Percentiles rank a stretch among this genome's conserved stretches.
phyloP scores from a whole-genome alignment of 2,888 invertebrate genomes.

The Cryptocheilus praepositus region DNA sequence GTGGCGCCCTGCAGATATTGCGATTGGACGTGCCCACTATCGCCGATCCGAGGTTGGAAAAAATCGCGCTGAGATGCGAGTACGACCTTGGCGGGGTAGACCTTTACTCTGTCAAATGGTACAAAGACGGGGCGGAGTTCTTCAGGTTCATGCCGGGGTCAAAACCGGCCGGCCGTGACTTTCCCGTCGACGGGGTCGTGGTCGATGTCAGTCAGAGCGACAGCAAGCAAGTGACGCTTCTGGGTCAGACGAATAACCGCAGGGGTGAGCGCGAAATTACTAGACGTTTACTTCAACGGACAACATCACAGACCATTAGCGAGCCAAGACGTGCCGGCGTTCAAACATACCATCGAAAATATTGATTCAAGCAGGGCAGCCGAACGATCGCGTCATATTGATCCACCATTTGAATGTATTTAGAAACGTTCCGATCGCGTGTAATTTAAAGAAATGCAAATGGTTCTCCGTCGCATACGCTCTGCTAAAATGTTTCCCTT shows the following conservation, averaged over 20 bases:
- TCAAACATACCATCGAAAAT: no score
- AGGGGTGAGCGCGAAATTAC: constrained; percentile 49
- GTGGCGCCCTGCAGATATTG: constrained; percentile 53
- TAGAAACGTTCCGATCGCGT: no score
- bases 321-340: no score
- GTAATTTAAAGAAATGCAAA: no score
- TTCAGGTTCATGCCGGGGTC: constrained; percentile 66
- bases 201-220: constrained; percentile 66
- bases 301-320: no score
- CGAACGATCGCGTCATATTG: no score
- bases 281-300: constrained; percentile 8
- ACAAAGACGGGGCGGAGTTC: constrained; percentile 66
- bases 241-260: constrained; percentile 55
- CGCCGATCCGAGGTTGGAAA: constrained; percentile 66
- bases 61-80: constrained; percentile 62
- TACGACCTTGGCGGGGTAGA: constrained; percentile 66
- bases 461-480: no score
- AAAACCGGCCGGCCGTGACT: constrained; percentile 54
- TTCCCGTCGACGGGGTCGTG: constrained; percentile 56
- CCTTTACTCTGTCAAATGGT: constrained; percentile 71
- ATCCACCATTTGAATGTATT: no score
- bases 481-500: no score
- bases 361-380: no score
- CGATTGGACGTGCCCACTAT: constrained; percentile 64
- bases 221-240: constrained; percentile 59